Conservation (phyloP, 2,797 vertebrate species). For the Epinephelus awoara region DNA sequence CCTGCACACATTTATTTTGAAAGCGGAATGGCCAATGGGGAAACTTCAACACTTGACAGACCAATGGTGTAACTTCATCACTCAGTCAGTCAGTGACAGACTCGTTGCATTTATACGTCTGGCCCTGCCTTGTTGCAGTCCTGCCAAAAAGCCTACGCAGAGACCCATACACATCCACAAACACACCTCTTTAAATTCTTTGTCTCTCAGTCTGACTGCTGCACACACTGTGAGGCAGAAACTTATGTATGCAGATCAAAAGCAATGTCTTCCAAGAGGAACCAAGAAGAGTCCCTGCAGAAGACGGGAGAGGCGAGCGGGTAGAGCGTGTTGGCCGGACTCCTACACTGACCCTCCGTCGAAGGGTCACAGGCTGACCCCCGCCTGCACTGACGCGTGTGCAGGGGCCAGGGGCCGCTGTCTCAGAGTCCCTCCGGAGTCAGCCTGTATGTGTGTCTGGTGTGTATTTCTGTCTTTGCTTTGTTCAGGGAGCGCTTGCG, state of each 20-base stretch:
- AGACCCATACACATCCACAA: background rate
- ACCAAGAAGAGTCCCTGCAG: slow-evolving; percentile 5
- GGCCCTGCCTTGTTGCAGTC: too few species aligned
- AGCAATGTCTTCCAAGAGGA: slow-evolving; percentile 34
- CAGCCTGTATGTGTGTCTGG: slow-evolving; percentile 41
- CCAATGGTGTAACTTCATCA: too few species aligned
- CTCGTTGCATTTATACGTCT: too few species aligned
- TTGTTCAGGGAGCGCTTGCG: slow-evolving; percentile 16
- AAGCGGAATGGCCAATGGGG: too few species aligned
- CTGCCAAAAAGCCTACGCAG: background rate
- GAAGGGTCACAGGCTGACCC: slow-evolving; percentile 64
- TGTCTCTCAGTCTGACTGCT: background rate
- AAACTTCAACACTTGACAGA: too few species aligned
- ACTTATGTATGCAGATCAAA: background rate
- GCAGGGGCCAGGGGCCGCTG: slow-evolving; percentile 74
- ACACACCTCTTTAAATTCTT: slow-evolving; percentile 2
- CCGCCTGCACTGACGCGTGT: slow-evolving; percentile 69
- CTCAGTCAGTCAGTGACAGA: too few species aligned
- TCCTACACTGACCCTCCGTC: slow-evolving; percentile 45
- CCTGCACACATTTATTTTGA: too few species aligned
- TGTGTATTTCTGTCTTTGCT: slow-evolving; percentile 44
- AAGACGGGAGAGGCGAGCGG: slow-evolving; percentile 9
- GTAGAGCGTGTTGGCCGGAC: slow-evolving; percentile 42
- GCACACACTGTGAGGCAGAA: slow-evolving; percentile 31
- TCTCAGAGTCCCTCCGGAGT: slow-evolving; percentile 72